Base-by-base conservation (phyloP, 2,113 vertebrate genomes). In the Hemiscyllium ocellatum region DNA sequence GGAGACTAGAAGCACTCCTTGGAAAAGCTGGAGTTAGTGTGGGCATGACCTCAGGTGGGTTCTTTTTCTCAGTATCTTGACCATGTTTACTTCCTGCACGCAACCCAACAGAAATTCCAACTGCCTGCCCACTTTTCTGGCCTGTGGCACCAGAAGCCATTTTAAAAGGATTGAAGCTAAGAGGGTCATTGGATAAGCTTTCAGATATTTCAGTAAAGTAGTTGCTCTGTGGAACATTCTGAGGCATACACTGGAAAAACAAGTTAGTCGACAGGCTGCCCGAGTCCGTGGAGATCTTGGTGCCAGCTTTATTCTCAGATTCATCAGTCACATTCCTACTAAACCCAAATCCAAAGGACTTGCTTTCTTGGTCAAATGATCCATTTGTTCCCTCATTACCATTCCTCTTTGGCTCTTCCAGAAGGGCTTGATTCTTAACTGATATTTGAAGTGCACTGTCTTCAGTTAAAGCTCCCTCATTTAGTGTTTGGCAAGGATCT, bases 211-310 rank as follows among this genome's bases (percentile, higher is more conserved):
- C 97, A 0, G 98, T 98, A 96, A 99, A 99, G 97, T 99, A 99
- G 97, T 98, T 99, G 97, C 97, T 98, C 86, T 98, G 97, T 96
- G 98, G 97, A 97, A 98, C 97, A 96, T 97, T 99, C 97, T 99
- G 98, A 90, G 98, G 98, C 99, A 99, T 99, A 97, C 98, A 99
- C 95, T 99, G 99, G 97, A 99, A 99, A 98, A 99, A 99, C 96
- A 99, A 98, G 97, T 99, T 99, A 97, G 99, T 98, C 61, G 98
- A 98, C 17, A 98, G 95, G 96, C 69, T 95, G 47, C 66, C 69
- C 13, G 69, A 52, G 29, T 95, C 94, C 24, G 33, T 95, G 94
- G 94, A 50, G 42, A 50, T 70, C 29, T 72, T 95, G 42, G 72
- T 95, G 42, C 98, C 98, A 96, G 97, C 96, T 96, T 99, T 98